Evolutionary conservation across 64 coral and sea anemone genomes (phyloP).

Genomic region (Pocillopora damicornis): DNA sequence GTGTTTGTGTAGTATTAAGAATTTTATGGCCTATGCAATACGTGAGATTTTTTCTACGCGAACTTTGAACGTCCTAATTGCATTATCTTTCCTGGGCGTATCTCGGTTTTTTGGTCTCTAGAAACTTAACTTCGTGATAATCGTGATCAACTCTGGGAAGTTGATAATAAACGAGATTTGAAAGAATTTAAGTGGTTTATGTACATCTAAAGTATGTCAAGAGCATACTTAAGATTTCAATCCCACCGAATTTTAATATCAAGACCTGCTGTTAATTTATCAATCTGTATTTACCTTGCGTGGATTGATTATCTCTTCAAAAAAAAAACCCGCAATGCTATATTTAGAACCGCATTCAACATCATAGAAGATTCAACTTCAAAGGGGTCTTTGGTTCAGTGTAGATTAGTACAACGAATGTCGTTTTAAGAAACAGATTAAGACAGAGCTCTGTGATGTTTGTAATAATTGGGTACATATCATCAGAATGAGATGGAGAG

Average conservation of each 20-base stretch:
- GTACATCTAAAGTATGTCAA: neutral
- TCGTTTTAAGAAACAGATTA: neutral
- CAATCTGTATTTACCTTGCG: neutral
- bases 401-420: neutral
- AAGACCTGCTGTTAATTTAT: neutral
- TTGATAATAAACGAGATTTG: neutral
- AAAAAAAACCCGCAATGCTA: neutral
- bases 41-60: neutral
- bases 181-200: neutral
- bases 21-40: neutral
- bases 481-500: neutral
- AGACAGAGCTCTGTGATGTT: neutral
- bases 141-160: neutral
- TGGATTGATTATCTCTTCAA: conserved; percentile 6
- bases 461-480: neutral
- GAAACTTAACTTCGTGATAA: neutral
- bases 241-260: neutral
- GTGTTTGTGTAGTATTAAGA: neutral
- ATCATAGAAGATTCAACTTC: neutral
- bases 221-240: neutral
- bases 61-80: neutral
- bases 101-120: neutral
- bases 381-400: neutral
- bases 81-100: neutral
- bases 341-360: neutral